Evolutionary conservation across 2,888 invertebrate genomes (phyloP), one percentile per base, ranked within the genome.

Genomic region (Agonopterix arenella): DNA sequence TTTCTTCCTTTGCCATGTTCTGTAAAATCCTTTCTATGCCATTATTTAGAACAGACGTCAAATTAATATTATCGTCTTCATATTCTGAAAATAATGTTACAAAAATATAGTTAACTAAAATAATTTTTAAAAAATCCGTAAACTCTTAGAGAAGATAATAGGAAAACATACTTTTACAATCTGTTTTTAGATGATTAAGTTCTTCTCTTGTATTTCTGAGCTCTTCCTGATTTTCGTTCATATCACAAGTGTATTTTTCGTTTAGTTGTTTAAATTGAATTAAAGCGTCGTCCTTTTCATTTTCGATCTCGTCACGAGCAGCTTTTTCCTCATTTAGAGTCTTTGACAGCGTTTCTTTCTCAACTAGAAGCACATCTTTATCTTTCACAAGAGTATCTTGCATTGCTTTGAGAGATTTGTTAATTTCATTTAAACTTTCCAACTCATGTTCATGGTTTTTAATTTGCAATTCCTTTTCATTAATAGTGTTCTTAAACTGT

Each of bases 91-190:
- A 48, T 40, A 53, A 53, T 28, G 45, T 50, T 46, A 45, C n/a
- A 36, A 43, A 11, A 37, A n/a, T 8, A 36, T 36, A 43, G 8
- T 43, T 11, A 11, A 43, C 13, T 43, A 8, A n/a, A 42, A 8
- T 43, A 43, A n/a, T 7, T 10, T 11, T 11, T n/a, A 0, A 40
- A 4, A 43, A 11, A 43, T 43, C 13, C 11, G 11, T 43, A 40
- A 40, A n/a, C 40, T 40, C 5, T 40, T 38, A 52, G 2, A 47
- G 49, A 44, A 49, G 11, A n/a, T 49, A 45, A 36, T 36, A 50
- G 13, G 28, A 56, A 45, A 56, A 59, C 70, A 63, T 66, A 76
- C 77, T 63, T 57, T 70, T 59, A 47, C 57, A 62, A 43, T 68
- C 60, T 8, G 55, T 55, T 58, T 68, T 61, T 45, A 77, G 51